Conservation (phyloP, 2,797 vertebrate genomes). For the Otolemur crassicaudatus region DNA sequence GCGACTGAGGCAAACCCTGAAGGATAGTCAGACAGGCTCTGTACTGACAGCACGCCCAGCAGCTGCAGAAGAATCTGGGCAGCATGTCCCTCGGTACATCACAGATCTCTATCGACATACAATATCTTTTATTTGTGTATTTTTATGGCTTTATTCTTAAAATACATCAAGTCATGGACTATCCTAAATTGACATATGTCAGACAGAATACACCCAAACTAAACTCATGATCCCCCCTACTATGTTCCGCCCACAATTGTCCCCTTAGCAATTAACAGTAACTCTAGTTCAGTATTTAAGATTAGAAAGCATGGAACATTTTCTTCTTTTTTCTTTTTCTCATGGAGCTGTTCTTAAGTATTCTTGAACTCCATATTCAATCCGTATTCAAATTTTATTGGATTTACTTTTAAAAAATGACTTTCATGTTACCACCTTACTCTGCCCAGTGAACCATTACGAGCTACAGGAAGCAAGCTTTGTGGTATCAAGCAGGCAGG, state of each 20-base stretch:
- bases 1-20: background rate
- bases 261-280: background rate
- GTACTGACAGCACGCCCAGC: background rate
- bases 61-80: too few species aligned
- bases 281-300: background rate
- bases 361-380: background rate
- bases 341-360: background rate
- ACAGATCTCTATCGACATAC: background rate
- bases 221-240: background rate
- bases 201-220: background rate
- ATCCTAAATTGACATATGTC: background rate
- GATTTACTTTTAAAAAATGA: background rate
- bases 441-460: background rate
- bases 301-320: background rate
- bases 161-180: background rate
- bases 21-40: background rate
- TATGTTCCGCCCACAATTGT: background rate
- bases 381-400: background rate
- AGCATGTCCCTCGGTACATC: too few species aligned
- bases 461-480: background rate
- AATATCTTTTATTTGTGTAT: background rate
- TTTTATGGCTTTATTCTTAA: background rate
- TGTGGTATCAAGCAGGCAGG: background rate
- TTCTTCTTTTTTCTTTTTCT: background rate
- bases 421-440: background rate